These are phyloP conservation scores for Drepana arcuata DNA, from an alignment of 1,140 invertebrate species.

Conservation along the genomic window DNA sequence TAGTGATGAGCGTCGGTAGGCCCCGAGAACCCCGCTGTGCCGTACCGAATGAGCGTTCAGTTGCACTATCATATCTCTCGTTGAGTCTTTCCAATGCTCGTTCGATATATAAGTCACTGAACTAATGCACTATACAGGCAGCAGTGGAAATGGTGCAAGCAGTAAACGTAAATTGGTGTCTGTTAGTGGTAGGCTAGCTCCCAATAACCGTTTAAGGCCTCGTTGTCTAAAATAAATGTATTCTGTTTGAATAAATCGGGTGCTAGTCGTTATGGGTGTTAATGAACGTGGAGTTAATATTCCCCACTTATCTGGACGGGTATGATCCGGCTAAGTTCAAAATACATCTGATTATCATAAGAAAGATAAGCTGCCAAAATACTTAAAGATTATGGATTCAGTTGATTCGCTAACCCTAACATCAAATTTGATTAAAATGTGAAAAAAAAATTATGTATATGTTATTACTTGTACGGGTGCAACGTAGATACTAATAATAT, in stretches of 20 bases:
- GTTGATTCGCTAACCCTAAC: no score
- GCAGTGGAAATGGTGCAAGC: slow-evolving; percentile 11
- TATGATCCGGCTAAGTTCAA: no score
- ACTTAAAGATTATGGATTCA: no score
- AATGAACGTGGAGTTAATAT: slow-evolving; percentile 35
- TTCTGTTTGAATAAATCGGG: slow-evolving; percentile 60
- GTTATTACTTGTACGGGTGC: no score
- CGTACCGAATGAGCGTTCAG: slow-evolving; percentile 15
- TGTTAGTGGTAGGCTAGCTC: slow-evolving; percentile 27
- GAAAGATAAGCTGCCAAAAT: no score
- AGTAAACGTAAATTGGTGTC: background rate
- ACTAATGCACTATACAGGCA: background rate
- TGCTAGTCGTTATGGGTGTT: slow-evolving; percentile 40
- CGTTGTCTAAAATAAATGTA: slow-evolving; percentile 60
- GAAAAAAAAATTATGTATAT: background rate
- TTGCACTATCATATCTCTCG: slow-evolving; percentile 15
- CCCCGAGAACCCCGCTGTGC: slow-evolving; percentile 48
- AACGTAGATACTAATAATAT: no score
- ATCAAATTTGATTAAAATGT: slow-evolving; percentile 1
- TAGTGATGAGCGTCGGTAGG: slow-evolving; percentile 70
- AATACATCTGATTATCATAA: no score
- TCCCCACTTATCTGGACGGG: no score
- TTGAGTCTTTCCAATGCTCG: slow-evolving; percentile 22
- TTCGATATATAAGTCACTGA: no score
- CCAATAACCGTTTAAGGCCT: slow-evolving; percentile 51